Base-by-base conservation (phyloP, 2,797 vertebrate species). In the Rhinella marina region DNA sequence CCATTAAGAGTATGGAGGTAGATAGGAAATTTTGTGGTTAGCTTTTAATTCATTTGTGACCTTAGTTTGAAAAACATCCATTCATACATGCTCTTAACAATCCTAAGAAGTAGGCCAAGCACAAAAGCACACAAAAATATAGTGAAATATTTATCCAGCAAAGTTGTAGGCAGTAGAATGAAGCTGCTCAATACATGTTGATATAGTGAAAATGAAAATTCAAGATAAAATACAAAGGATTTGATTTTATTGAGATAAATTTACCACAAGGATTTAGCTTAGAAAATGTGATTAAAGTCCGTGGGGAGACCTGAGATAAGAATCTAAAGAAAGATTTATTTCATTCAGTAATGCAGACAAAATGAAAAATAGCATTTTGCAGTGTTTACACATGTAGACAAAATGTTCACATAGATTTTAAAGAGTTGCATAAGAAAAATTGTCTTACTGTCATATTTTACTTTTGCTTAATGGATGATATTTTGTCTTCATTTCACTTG, bases 241-340 rank as follows among this genome's bases (percentile, higher is more conserved):
- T 85, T 85, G 59, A 77, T 78, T 48, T 85, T 85, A 85, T 61
- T 54, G 73, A 77, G 84, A 77, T 85, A 85, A 75, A 77, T 77
- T 77, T 85, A 85, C 84, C 73, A 64, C 32, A 77, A 77, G 59
- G 41, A 78, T 76, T 77, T 85, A 64, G 83, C 72, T 77, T 85
- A 57, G 62, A 78, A 85, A 85, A 85, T 85, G 84, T 64, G 73
- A 85, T 77, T 77, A 85, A 85, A 78, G 84, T 85, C 84, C 78
- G 59, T 85, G 59, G 84, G 59, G 84, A 85, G 59, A 78, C 84
- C 59, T 64, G 73, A 25, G 48, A 78, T 77, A 85, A 77, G 2
- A 76, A 85, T 78, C 73, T 85, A 41, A 50, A 78, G 73, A 85
- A 77, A 52, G 59, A 85, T 85, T 78, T 85, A 66, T 77, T 62